phyloP scores from a whole-genome alignment of 2,888 invertebrate genomes.

The Aporophyla lueneburgensis region DNA sequence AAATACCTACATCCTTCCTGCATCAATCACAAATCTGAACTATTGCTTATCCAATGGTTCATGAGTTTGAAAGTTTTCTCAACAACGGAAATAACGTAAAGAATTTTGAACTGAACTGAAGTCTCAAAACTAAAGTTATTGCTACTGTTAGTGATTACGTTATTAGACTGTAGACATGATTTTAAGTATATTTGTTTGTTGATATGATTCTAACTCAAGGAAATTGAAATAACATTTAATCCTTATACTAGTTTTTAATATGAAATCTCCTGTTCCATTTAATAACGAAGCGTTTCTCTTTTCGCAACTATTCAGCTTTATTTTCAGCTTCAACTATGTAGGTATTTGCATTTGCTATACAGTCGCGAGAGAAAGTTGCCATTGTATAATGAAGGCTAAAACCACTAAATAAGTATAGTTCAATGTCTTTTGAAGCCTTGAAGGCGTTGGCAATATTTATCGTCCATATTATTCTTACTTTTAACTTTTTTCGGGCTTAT shows the following conservation, averaged over 20 bases:
- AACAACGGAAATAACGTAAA: no score
- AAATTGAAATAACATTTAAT: not conserved
- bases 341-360: slow-evolving; percentile 29
- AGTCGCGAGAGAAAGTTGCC: slow-evolving; percentile 32
- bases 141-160: no score
- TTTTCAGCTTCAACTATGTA: slow-evolving; percentile 5
- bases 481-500: not conserved
- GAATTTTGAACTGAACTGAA: no score
- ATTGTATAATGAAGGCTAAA: slow-evolving; percentile 27
- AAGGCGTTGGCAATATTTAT: not conserved
- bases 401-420: not conserved
- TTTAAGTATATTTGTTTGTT: not conserved
- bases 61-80: no score
- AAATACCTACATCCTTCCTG: not conserved
- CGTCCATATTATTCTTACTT: not conserved
- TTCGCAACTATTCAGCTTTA: not conserved
- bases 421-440: slow-evolving; percentile 4
- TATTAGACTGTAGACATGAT: not conserved
- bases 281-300: slow-evolving; percentile 8
- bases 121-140: no score
- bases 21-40: no score
- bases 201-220: not conserved
- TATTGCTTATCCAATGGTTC: no score
- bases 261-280: slow-evolving; percentile 10
- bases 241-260: not conserved